These are phyloP conservation scores for Eunapius fragilis DNA, from an alignment of 37 sponge, comb jelly and placozoan genomes.

Conservation along the genomic window DNA sequence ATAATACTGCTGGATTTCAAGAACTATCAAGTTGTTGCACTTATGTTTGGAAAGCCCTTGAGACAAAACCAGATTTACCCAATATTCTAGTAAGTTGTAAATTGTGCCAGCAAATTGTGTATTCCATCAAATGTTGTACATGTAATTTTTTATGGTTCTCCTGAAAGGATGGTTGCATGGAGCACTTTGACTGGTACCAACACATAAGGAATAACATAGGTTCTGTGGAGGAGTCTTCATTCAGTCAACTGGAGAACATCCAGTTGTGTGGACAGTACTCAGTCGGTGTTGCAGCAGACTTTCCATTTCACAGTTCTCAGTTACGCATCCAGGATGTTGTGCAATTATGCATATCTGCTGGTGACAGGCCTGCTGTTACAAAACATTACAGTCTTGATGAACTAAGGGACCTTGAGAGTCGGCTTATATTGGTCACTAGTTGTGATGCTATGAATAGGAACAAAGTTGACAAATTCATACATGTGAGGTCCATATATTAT, in stretches of 20 bases:
- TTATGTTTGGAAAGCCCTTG: constrained; percentile 53
- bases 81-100: constrained; percentile 32
- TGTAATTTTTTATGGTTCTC: too few species aligned
- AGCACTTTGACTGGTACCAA: constrained; percentile 70
- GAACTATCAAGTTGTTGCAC: constrained; percentile 16
- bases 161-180: constrained; percentile 35
- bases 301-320: background rate
- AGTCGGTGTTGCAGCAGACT: constrained; percentile 1
- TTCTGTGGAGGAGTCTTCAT: constrained; percentile 66
- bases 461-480: constrained; percentile 50
- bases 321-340: constrained; percentile 38
- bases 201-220: constrained; percentile 62
- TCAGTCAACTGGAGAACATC: constrained; percentile 70
- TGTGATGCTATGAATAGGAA: constrained; percentile 45
- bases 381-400: constrained; percentile 61
- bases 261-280: constrained; percentile 50
- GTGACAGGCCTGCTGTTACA: constrained; percentile 7
- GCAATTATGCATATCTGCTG: constrained; percentile 5
- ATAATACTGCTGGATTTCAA: constrained; percentile 8
- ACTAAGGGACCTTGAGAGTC: constrained; percentile 76
- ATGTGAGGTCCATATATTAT: constrained; percentile 35
- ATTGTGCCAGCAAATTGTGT: background rate
- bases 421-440: constrained; percentile 77
- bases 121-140: too few species aligned
- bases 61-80: constrained; percentile 24